phyloP scores from a whole-genome alignment of 2,113 vertebrate species.

The Bettongia penicillata region DNA sequence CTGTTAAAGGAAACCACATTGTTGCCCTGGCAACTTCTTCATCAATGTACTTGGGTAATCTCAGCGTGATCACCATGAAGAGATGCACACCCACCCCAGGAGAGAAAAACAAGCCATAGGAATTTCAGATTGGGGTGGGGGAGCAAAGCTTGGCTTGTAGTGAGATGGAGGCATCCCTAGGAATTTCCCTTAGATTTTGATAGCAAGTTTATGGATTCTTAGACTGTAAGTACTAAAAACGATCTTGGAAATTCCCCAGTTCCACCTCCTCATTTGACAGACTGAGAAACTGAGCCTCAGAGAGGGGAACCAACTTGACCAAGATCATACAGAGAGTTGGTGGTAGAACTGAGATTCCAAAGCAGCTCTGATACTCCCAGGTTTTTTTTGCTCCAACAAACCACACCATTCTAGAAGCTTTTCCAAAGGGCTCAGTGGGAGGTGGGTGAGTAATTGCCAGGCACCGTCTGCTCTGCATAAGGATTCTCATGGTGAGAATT shows the following conservation, averaged over 20 bases:
- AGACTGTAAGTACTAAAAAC: background rate
- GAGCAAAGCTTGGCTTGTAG: background rate
- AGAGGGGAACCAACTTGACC: background rate
- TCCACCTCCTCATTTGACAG: background rate
- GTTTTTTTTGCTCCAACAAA: background rate
- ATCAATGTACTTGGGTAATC: conserved; percentile 8
- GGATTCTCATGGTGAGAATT: background rate
- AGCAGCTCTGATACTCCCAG: background rate
- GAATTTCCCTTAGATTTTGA: background rate
- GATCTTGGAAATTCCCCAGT: background rate
- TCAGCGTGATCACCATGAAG: background rate
- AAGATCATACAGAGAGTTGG: background rate
- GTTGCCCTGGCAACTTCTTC: conserved; percentile 40
- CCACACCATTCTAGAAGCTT: background rate
- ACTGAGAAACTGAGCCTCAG: background rate
- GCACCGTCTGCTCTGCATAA: background rate
- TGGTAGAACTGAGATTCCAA: background rate
- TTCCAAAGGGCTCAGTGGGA: background rate
- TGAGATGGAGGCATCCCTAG: background rate
- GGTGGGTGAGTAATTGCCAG: background rate
- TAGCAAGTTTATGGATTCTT: background rate
- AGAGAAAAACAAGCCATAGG: background rate
- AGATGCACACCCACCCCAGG: background rate
- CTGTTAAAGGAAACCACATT: background rate
- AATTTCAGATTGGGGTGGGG: background rate